These are phyloP conservation scores for Synaphobranchus kaupii DNA, from an alignment of 2,797 vertebrate genomes.

Conservation along the genomic window DNA sequence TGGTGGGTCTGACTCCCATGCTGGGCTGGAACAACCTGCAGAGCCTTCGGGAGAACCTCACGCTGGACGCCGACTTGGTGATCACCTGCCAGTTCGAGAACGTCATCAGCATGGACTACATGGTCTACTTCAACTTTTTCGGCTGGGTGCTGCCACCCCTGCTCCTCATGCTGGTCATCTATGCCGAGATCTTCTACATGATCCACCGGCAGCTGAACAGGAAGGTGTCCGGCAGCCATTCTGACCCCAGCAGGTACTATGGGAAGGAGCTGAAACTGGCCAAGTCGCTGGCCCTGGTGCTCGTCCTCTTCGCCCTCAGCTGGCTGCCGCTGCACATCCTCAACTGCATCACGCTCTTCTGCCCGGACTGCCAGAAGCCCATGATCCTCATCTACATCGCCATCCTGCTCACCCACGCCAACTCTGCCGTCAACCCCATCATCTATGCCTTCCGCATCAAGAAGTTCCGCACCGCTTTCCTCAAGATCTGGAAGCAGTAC, in stretches of 20 bases:
- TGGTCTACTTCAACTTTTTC: conserved; percentile 99
- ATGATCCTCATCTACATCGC: conserved; percentile 82
- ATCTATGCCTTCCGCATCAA: conserved; percentile 95
- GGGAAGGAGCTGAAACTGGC: conserved; percentile 96
- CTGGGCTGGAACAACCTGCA: conserved; percentile 94
- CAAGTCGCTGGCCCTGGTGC: conserved; percentile 91
- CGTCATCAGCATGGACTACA: conserved; percentile 98
- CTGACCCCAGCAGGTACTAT: conserved; percentile 90
- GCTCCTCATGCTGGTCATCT: conserved; percentile 90
- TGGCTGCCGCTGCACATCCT: conserved; percentile 96
- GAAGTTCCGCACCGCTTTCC: conserved; percentile 91
- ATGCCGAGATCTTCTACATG: conserved; percentile 95
- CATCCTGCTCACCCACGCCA: conserved; percentile 93
- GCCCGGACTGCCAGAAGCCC: conserved; percentile 75
- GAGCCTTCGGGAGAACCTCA: conserved; percentile 68
- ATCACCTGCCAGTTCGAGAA: conserved; percentile 89
- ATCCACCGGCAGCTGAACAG: conserved; percentile 94
- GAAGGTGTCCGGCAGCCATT: conserved; percentile 79
- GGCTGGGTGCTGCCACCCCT: conserved; percentile 94
- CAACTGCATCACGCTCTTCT: conserved; percentile 94
- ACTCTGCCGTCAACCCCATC: conserved; percentile 97
- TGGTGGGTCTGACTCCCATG: conserved; percentile 93
- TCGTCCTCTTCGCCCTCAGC: conserved; percentile 89
- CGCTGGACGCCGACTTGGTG: conserved; percentile 68
- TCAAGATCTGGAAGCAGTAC: conserved; percentile 91